phyloP scores from a whole-genome alignment of 1,140 invertebrate species.

The Plectrocnemia conspersa region DNA sequence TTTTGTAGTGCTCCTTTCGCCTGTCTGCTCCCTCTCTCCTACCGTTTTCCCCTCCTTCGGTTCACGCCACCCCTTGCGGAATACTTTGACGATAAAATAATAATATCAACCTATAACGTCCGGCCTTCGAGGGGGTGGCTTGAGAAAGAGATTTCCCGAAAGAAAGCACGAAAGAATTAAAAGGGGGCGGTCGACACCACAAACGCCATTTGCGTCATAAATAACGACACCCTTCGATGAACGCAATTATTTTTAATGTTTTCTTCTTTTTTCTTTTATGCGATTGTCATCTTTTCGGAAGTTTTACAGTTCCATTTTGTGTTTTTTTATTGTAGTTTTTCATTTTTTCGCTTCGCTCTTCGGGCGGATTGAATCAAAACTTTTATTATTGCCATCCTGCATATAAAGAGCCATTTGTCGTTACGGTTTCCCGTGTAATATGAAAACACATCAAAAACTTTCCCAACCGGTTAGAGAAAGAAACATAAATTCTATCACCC shows the following conservation, averaged over 20 bases:
- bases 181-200: neutral
- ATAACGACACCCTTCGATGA: neutral
- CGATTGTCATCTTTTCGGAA: too few species aligned
- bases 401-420: conserved; percentile 26
- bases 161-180: conserved; percentile 3
- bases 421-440: conserved; percentile 26
- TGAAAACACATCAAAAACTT: conserved; percentile 27
- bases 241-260: conserved; percentile 3
- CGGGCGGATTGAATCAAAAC: conserved; percentile 9
- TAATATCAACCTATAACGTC: conserved; percentile 31
- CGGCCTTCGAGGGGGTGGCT: conserved; percentile 8
- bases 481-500: conserved; percentile 26
- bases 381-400: conserved; percentile 23
- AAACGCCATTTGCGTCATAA: neutral
- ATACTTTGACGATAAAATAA: conserved; percentile 24
- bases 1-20: conserved; percentile 10
- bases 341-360: conserved; percentile 5
- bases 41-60: conserved; percentile 2
- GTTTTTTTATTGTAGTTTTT: too few species aligned
- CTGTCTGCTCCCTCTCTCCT: neutral
- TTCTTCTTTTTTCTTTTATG: too few species aligned
- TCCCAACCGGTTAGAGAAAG: conserved; percentile 25
- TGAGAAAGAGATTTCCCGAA: conserved; percentile 3
- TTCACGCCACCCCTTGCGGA: neutral
- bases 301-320: too few species aligned